These are phyloP conservation scores for Oryzias woworae DNA, from an alignment of 2,113 vertebrate species.

Conservation along the genomic window DNA sequence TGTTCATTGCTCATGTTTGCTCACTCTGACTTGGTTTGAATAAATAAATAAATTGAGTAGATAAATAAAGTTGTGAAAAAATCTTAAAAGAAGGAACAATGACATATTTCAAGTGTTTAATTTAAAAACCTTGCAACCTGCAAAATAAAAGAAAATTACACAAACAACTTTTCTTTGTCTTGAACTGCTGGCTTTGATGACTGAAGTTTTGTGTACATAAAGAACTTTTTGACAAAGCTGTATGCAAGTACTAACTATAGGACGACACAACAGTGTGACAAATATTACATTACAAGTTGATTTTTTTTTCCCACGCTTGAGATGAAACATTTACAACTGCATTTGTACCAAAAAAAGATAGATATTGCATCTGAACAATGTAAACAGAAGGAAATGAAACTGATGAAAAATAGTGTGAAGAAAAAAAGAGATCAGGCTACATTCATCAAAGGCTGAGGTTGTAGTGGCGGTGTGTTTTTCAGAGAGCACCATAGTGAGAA, in stretches of 20 bases:
- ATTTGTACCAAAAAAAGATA: slow-evolving; percentile 2
- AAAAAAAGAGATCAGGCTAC: not conserved
- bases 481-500: slow-evolving; percentile 27
- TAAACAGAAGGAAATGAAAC: slow-evolving; percentile 11
- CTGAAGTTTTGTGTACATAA: too few species aligned
- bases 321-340: slow-evolving; percentile 5
- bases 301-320: slow-evolving; percentile 9
- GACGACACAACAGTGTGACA: not conserved
- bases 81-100: too few species aligned
- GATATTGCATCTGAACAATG: slow-evolving; percentile 12
- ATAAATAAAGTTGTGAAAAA: too few species aligned
- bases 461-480: slow-evolving; percentile 38
- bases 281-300: not conserved
- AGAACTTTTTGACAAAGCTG: not conserved
- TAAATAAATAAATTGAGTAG: too few species aligned
- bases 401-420: not conserved
- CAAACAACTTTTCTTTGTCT: too few species aligned
- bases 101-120: too few species aligned
- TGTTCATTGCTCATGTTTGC: too few species aligned
- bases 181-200: too few species aligned
- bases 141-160: too few species aligned
- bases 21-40: too few species aligned
- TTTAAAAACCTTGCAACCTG: too few species aligned
- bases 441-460: slow-evolving; percentile 20
- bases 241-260: slow-evolving; percentile 7